Conservation (phyloP, 2,113 vertebrate genomes). For the Melanerpes formicivorus region DNA sequence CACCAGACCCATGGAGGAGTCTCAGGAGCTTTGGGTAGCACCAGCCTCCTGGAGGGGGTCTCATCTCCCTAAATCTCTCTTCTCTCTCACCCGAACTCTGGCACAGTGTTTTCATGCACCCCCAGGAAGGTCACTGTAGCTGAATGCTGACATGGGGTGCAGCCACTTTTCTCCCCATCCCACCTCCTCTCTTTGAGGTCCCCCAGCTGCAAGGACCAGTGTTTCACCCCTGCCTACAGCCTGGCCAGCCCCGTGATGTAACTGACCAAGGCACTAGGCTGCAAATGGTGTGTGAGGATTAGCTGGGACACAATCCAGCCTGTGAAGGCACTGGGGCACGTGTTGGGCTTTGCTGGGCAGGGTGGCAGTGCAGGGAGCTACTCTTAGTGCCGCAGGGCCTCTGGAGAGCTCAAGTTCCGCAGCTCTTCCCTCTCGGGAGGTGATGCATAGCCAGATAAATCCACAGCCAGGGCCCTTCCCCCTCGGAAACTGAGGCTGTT, state of each 20-base stretch:
- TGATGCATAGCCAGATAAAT: background rate
- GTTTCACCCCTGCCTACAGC: background rate
- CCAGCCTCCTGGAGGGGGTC: background rate
- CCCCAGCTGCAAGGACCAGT: background rate
- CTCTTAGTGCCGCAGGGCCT: accelerated
- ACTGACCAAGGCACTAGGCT: conserved; percentile 11
- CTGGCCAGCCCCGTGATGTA: background rate
- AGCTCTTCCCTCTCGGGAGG: background rate
- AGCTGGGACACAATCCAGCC: background rate
- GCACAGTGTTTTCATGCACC: accelerated
- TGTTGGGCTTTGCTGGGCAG: background rate
- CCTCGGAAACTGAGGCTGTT: background rate
- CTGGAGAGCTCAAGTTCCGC: background rate
- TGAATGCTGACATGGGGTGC: background rate
- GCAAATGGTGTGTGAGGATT: background rate
- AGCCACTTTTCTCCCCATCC: background rate
- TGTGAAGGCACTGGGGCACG: background rate
- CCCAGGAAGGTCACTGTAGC: accelerated
- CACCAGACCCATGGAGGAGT: background rate
- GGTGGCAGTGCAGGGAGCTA: background rate
- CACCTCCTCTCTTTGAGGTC: background rate
- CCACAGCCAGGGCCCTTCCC: background rate
- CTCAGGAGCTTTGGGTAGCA: background rate
- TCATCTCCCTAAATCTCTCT: background rate
- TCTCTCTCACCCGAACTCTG: background rate